phyloP scores from a whole-genome alignment of 2,888 invertebrate species.

The Spicauda simplicius region DNA sequence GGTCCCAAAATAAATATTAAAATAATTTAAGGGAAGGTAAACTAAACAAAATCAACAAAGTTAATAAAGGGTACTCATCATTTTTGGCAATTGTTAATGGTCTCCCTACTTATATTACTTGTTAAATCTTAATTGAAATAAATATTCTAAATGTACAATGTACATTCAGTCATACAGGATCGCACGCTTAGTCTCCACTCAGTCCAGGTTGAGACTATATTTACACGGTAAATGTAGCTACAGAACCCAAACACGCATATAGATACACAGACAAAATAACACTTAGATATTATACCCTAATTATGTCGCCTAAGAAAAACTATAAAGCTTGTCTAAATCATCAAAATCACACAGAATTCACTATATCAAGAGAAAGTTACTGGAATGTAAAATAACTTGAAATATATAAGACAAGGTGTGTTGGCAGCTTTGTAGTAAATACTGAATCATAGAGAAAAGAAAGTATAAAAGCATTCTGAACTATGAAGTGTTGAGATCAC shows the following conservation, averaged over 20 bases:
- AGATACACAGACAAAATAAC: constrained; percentile 66
- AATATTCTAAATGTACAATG: constrained; percentile 72
- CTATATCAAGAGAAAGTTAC: constrained; percentile 62
- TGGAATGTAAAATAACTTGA: constrained; percentile 77
- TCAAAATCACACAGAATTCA: constrained; percentile 69
- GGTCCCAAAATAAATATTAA: constrained; percentile 84
- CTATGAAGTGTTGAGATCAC: constrained; percentile 78
- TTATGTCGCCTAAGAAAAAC: constrained; percentile 70
- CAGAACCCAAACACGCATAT: constrained; percentile 64
- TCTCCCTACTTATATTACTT: constrained; percentile 74
- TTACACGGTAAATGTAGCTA: constrained; percentile 67
- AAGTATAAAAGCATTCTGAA: constrained; percentile 53
- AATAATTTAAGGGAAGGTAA: constrained; percentile 76
- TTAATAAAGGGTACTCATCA: constrained; percentile 79
- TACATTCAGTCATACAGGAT: constrained; percentile 68
- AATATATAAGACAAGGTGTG: constrained; percentile 53
- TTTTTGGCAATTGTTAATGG: constrained; percentile 83
- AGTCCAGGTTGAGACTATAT: constrained; percentile 64
- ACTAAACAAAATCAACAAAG: constrained; percentile 75
- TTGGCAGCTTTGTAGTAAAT: constrained; percentile 52
- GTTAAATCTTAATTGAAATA: constrained; percentile 78
- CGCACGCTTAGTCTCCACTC: constrained; percentile 55
- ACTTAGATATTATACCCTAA: constrained; percentile 63
- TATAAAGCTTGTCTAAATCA: constrained; percentile 73
- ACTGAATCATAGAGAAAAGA: constrained; percentile 51